A percentile compares a stretch with the other conserved stretches of the same genome.
These are phyloP conservation scores for Meloe dianella DNA, from an alignment of 2,888 invertebrate genomes.

Conservation along the genomic window DNA sequence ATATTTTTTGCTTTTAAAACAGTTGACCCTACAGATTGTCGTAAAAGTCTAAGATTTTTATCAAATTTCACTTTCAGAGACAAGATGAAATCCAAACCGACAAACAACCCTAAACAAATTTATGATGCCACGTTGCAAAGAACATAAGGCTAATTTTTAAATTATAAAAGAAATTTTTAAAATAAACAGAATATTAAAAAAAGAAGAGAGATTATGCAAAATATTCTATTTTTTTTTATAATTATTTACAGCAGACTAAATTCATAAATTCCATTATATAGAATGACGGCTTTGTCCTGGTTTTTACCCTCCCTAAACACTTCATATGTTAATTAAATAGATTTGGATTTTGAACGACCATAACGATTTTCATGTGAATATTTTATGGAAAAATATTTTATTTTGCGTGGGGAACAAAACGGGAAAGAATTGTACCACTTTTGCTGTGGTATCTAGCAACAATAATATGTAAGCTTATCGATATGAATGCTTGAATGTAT, in stretches of 20 bases:
- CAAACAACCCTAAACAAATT: background rate
- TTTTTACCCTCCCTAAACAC: background rate
- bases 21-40: background rate
- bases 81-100: background rate
- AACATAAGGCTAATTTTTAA: background rate
- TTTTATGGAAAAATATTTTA: background rate
- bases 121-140: background rate
- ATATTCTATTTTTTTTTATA: too few relatives aligned
- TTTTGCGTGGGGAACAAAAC: background rate
- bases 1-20: background rate
- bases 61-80: background rate
- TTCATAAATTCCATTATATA: slow-evolving; percentile 12
- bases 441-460: background rate
- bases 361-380: background rate
- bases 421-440: background rate
- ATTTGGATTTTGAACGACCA: background rate
- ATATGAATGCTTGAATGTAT: background rate
- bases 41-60: background rate
- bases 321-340: slow-evolving; percentile 3
- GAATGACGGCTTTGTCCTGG: slow-evolving; percentile 1
- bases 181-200: background rate
- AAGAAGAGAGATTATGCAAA: too few relatives aligned
- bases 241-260: background rate
- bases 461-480: background rate
- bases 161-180: background rate